Conservation (phyloP, 1,140 invertebrate species). For the Pentalonia nigronervosa region DNA sequence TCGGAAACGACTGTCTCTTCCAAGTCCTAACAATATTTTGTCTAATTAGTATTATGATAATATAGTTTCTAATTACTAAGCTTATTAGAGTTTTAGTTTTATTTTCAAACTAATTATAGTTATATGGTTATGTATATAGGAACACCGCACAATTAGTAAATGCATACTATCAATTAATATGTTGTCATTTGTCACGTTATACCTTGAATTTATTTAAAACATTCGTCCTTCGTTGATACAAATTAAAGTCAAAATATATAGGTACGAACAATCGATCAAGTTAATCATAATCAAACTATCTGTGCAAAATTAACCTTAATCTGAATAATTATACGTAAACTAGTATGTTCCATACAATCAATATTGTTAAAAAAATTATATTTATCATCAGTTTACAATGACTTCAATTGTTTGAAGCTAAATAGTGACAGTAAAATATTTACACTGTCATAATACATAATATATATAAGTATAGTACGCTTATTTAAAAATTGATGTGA, state of each 20-base stretch:
- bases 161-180: not conserved
- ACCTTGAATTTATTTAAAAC: slow-evolving; percentile 8
- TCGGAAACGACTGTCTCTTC: too few relatives aligned
- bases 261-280: not conserved
- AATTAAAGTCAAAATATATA: not conserved
- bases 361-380: not conserved
- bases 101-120: not conserved
- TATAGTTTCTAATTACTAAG: too few relatives aligned
- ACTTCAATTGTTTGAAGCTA: not conserved
- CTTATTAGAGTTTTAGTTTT: too few relatives aligned
- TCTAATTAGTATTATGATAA: too few relatives aligned
- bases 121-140: not conserved
- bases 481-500: not conserved
- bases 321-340: not conserved
- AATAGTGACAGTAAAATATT: not conserved
- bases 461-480: not conserved
- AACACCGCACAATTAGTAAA: not conserved
- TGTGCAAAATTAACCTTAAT: not conserved
- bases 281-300: not conserved
- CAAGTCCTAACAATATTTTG: too few relatives aligned
- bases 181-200: not conserved
- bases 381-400: not conserved
- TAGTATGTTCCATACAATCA: not conserved
- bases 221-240: slow-evolving; percentile 17
- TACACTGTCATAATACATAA: not conserved